Base-by-base conservation (phyloP, 2,888 invertebrate species). In the Diadegma fenestrale region DNA sequence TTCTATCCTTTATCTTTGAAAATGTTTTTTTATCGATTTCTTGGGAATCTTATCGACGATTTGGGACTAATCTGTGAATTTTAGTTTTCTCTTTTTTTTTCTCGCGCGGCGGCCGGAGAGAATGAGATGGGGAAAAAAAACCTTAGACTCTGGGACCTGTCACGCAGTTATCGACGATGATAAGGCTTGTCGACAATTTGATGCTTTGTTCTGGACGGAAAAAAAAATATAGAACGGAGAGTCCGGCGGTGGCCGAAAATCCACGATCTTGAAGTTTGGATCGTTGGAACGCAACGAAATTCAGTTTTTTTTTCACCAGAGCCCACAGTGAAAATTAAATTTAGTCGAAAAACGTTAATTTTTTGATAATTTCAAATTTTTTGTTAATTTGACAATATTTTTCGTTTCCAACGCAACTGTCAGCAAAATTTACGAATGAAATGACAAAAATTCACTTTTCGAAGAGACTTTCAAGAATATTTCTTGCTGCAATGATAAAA, bases 41-140 rank as follows among this genome's bases (percentile, higher is more conserved):
- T 58, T 33, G 61, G 73, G 63, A 82, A 85, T 79, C 82, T 85
- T 82, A 85, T 85, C 85, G 79, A 54, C 26, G 82, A 82, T 82
- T 82, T 76, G 79, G 73, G 75, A 73, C 41, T 85, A 72, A 85
- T 79, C 82, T 82, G 76, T 41, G n/a, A 72, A 66, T 80, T 58
- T 43, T 33, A 43, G 71, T 58, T 14, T 19, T 58, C 73, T 61
- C 66, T 66, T 41, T 54, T 45, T 72, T 51, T 17, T 10, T 72
- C 63, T 41, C 48, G 26, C 0, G 12, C 6, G 58, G 1, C 3
- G 58, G 58, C 45, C 2, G 58, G 37, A 41, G 8, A 22, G 14
- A 17, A 51, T 12, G 54, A 41, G 63, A 75, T 4, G 17, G 30
- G 19, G 14, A 71, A 43, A 73, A 75, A 33, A 48, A 79, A 75